Percentiles rank a stretch among this genome's conserved stretches.
Evolutionary conservation across 2,113 vertebrate species (phyloP).

Genomic region (Condylura cristata): DNA sequence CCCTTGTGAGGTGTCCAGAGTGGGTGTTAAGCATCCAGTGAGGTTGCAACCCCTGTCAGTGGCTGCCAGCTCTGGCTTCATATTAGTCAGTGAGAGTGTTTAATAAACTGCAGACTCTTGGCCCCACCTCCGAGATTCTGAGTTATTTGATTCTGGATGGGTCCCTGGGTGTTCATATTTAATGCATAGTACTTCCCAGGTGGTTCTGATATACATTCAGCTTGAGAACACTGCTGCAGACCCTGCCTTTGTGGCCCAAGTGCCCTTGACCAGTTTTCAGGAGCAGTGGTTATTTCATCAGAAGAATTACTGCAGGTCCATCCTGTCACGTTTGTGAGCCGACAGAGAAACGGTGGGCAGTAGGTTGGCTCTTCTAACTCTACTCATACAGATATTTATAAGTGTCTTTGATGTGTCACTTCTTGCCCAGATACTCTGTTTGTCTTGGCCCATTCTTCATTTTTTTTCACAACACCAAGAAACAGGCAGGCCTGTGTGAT

Average conservation of each 20-base stretch:
- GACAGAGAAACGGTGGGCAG: neutral
- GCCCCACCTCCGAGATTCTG: neutral
- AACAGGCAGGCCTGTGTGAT: neutral
- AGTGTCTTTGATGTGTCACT: neutral
- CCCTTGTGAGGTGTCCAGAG: neutral
- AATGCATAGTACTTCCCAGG: neutral
- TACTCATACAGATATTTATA: neutral
- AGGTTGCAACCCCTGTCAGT: neutral
- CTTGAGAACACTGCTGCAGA: neutral
- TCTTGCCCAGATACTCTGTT: neutral
- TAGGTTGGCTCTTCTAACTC: neutral
- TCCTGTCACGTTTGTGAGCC: neutral
- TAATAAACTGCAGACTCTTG: neutral
- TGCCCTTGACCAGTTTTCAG: neutral
- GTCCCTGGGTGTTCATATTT: neutral
- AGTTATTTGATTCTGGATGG: neutral
- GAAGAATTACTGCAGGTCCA: neutral
- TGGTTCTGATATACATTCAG: neutral
- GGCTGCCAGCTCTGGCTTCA: neutral
- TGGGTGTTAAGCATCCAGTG: neutral
- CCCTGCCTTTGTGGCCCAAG: neutral
- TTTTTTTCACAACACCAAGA: neutral
- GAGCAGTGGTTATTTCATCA: neutral
- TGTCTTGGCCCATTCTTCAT: neutral
- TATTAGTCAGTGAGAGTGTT: neutral